Evolutionary conservation across 1,140 invertebrate species (phyloP).

Genomic region (Bombus ignitus): DNA sequence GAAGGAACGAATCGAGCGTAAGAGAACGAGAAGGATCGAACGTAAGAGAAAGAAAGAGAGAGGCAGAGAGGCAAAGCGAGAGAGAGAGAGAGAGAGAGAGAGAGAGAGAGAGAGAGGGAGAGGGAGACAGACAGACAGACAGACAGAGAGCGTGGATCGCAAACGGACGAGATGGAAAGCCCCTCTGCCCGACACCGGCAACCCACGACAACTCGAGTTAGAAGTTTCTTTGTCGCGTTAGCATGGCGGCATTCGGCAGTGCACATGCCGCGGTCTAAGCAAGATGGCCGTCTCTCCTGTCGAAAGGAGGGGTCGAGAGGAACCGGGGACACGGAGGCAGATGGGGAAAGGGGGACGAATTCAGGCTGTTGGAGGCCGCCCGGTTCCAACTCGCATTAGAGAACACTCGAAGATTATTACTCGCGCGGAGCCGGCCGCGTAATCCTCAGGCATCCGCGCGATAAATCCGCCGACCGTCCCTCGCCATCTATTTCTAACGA

Average conservation of each 20-base stretch:
- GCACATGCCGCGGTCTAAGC: constrained; percentile 57
- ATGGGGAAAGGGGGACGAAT: constrained; percentile 61
- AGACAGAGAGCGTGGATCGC: too few species aligned
- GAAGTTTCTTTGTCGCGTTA: constrained; percentile 77
- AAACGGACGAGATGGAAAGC: constrained; percentile 32
- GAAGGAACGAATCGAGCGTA: too few species aligned
- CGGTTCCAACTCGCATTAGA: constrained; percentile 82
- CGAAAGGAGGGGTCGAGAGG: constrained; percentile 57
- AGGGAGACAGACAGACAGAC: too few species aligned
- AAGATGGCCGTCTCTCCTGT: constrained; percentile 62
- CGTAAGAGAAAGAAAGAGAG: too few species aligned
- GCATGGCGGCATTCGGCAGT: constrained; percentile 61
- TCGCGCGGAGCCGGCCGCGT: constrained; percentile 75
- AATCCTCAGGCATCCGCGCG: constrained; percentile 79
- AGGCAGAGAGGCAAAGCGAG: too few species aligned
- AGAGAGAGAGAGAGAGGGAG: too few species aligned
- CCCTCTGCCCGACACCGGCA: constrained; percentile 64
- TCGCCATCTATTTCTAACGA: constrained; percentile 56
- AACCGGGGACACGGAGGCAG: constrained; percentile 48
- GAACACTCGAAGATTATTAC: constrained; percentile 81
- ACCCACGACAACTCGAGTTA: constrained; percentile 72
- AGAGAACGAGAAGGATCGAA: too few species aligned
- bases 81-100: too few species aligned
- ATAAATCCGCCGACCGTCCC: constrained; percentile 68
- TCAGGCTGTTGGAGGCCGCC: constrained; percentile 79